A percentile compares a stretch with the other conserved stretches of the same genome.
Evolutionary conservation across 2,113 vertebrate genomes (phyloP).

Genomic region (Cranoglanis bouderius): DNA sequence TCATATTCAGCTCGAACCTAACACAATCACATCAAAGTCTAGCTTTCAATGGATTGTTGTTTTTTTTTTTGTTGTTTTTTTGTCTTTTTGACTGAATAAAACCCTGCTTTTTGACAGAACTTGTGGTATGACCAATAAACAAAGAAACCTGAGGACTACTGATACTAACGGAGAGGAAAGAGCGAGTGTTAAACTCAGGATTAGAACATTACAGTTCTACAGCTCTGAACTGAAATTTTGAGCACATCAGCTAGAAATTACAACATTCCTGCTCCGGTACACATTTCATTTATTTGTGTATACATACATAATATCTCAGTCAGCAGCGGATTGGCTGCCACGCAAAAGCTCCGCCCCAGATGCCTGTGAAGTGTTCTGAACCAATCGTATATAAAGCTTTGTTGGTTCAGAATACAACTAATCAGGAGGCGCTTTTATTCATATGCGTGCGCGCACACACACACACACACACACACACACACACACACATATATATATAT

Average conservation of each 20-base stretch:
- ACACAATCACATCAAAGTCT: neutral
- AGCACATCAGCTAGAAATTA: neutral
- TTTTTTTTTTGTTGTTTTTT: no score
- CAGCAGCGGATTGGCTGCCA: conserved; percentile 70
- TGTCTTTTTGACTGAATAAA: no score
- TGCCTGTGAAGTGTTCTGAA: conserved; percentile 68
- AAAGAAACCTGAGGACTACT: conserved; percentile 29
- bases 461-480: neutral
- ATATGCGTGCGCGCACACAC: neutral
- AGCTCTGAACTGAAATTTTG: neutral
- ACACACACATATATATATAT: neutral
- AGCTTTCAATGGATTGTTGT: neutral
- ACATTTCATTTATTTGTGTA: neutral
- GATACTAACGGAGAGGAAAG: conserved; percentile 25
- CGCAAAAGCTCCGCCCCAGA: conserved; percentile 57
- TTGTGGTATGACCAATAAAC: neutral
- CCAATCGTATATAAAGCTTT: conserved; percentile 28
- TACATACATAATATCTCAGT: neutral
- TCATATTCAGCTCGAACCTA: neutral
- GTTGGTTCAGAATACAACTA: neutral
- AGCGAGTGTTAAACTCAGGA: neutral
- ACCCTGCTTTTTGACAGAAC: neutral
- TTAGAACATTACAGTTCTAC: conserved; percentile 1
- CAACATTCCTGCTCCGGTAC: neutral
- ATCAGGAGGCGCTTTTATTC: neutral